Conservation (phyloP, 2,797 vertebrate species). For the Argyrosomus regius region DNA sequence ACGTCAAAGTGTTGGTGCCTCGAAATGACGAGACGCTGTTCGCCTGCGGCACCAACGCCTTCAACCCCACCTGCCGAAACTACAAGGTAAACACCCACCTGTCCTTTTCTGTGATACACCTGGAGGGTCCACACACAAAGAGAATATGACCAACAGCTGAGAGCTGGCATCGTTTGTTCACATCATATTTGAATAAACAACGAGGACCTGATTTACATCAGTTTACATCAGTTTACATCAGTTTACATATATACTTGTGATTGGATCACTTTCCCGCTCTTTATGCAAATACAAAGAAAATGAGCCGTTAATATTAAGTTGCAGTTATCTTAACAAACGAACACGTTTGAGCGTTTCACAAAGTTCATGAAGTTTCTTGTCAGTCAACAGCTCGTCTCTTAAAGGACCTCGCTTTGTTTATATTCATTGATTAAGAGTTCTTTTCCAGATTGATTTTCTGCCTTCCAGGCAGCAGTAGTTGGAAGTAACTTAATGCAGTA, state of each 20-base stretch:
- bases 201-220: too few relatives aligned
- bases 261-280: too few relatives aligned
- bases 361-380: too few relatives aligned
- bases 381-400: too few relatives aligned
- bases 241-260: too few relatives aligned
- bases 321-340: too few relatives aligned
- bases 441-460: conserved; percentile 5
- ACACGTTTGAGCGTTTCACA: too few relatives aligned
- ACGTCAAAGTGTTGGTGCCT: conserved; percentile 96
- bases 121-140: not conserved
- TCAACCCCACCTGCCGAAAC: conserved; percentile 95
- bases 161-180: too few relatives aligned
- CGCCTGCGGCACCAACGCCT: conserved; percentile 95
- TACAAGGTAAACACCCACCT: conserved; percentile 85
- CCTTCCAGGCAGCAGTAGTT: conserved; percentile 6
- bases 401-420: not conserved
- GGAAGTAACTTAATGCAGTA: conserved; percentile 21
- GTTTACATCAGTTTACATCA: too few relatives aligned
- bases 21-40: conserved; percentile 95
- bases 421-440: conserved; percentile 3
- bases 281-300: too few relatives aligned
- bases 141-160: not conserved
- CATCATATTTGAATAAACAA: too few relatives aligned
- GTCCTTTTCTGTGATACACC: not conserved
- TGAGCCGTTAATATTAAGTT: too few relatives aligned